Evolutionary conservation across 1,140 invertebrate genomes (phyloP).

Genomic region (Acromyrmex charruanus): DNA sequence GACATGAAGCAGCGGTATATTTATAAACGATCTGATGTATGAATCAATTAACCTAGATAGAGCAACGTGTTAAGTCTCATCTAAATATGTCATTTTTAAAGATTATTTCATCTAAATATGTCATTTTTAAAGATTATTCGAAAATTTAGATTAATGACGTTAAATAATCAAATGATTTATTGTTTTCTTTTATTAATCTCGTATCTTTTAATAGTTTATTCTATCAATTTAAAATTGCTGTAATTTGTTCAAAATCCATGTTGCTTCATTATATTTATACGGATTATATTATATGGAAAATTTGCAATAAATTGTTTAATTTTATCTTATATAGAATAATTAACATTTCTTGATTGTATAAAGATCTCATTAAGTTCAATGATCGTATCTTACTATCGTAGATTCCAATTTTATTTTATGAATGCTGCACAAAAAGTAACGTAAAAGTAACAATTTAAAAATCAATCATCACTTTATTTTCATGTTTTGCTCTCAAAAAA

Average conservation of each 20-base stretch:
- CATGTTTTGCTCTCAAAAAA: not conserved
- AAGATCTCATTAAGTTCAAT: conserved; percentile 24
- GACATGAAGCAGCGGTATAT: conserved; percentile 18
- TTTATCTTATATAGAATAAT: not conserved
- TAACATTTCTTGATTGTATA: too few relatives aligned
- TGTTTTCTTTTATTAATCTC: not conserved
- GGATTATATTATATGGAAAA: too few relatives aligned
- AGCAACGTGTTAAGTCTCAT: not conserved
- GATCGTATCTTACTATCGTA: conserved; percentile 11
- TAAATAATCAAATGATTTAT: not conserved
- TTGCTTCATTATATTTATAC: not conserved
- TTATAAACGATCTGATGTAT: conserved; percentile 12
- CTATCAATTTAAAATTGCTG: not conserved
- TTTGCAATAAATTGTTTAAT: conserved; percentile 13
- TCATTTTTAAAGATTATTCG: not conserved
- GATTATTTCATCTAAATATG: not conserved
- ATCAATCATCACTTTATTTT: conserved; percentile 31
- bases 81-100: not conserved
- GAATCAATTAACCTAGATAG: conserved; percentile 52
- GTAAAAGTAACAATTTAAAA: conserved; percentile 15
- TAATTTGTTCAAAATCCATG: not conserved
- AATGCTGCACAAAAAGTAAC: conserved; percentile 3
- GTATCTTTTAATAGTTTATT: not conserved
- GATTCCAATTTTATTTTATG: conserved; percentile 10
- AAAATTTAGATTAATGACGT: not conserved